Evolutionary conservation across 2,888 invertebrate species (phyloP).

Genomic region (Adelphocoris suturalis): DNA sequence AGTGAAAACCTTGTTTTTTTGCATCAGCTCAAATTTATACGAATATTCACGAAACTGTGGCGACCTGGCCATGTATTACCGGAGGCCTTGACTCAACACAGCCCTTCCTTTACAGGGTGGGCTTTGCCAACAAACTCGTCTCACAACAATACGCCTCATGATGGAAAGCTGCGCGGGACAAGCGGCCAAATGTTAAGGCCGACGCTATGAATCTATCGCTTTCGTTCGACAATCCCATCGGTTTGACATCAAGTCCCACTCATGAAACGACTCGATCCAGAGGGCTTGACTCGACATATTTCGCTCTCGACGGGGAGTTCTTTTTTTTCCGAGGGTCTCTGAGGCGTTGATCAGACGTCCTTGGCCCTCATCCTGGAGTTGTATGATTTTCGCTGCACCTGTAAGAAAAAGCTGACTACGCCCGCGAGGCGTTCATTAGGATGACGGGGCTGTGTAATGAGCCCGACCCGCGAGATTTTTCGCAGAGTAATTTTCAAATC

Average conservation of each 20-base stretch:
- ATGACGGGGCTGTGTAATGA: neutral
- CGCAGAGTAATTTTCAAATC: neutral
- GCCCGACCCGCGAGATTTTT: neutral
- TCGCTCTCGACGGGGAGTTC: neutral
- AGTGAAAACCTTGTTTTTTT: too few relatives aligned
- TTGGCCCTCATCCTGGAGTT: neutral
- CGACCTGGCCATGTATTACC: too few relatives aligned
- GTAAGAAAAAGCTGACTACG: neutral
- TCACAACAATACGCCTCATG: neutral
- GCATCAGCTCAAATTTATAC: too few relatives aligned
- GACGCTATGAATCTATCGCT: neutral
- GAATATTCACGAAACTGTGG: too few relatives aligned
- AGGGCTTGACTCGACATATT: neutral
- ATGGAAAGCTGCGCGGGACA: neutral
- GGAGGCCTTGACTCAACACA: too few relatives aligned
- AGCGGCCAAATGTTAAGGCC: conserved; percentile 17
- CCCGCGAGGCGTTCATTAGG: conserved; percentile 13
- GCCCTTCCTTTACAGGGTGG: too few relatives aligned
- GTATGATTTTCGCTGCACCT: conserved; percentile 31
- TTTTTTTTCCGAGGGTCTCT: neutral
- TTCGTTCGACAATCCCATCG: too few relatives aligned
- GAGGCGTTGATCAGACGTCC: neutral
- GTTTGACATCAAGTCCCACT: conserved; percentile 36
- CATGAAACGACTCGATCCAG: neutral
- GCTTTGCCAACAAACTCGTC: too few relatives aligned